These are phyloP conservation scores for Atethmia centrago DNA, from an alignment of 2,888 invertebrate genomes.

Conservation along the genomic window DNA sequence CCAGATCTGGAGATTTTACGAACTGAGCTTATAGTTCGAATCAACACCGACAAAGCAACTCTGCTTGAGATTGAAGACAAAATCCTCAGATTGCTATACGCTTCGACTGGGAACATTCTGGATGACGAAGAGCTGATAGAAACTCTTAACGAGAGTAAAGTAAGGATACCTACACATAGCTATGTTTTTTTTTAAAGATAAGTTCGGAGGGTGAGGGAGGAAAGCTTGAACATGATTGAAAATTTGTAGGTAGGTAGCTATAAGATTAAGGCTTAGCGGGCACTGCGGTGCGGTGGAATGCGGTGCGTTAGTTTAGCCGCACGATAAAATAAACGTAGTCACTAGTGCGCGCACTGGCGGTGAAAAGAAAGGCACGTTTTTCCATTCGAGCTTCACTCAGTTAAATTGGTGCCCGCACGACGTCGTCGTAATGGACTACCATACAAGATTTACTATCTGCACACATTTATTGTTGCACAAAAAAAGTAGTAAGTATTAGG, in stretches of 20 bases:
- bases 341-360: too few species aligned
- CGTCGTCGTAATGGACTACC: too few species aligned
- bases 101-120: constrained; percentile 96
- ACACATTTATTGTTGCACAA: too few species aligned
- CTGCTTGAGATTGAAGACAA: constrained; percentile 97
- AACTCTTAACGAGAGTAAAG: constrained; percentile 96
- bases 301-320: too few species aligned
- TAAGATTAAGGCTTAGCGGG: not conserved
- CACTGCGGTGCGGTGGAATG: too few species aligned
- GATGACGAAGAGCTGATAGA: constrained; percentile 98
- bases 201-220: not conserved
- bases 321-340: too few species aligned
- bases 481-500: too few species aligned
- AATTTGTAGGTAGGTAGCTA: not conserved
- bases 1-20: constrained; percentile 96
- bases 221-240: not conserved
- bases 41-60: constrained; percentile 96
- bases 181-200: not conserved
- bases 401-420: too few species aligned
- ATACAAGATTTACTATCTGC: too few species aligned
- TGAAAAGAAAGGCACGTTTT: too few species aligned
- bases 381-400: too few species aligned
- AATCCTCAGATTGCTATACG: constrained; percentile 95
- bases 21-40: constrained; percentile 95
- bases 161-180: constrained; percentile 69